Conservation (phyloP, 2,888 invertebrate species). For the Flexamia atlantica region DNA sequence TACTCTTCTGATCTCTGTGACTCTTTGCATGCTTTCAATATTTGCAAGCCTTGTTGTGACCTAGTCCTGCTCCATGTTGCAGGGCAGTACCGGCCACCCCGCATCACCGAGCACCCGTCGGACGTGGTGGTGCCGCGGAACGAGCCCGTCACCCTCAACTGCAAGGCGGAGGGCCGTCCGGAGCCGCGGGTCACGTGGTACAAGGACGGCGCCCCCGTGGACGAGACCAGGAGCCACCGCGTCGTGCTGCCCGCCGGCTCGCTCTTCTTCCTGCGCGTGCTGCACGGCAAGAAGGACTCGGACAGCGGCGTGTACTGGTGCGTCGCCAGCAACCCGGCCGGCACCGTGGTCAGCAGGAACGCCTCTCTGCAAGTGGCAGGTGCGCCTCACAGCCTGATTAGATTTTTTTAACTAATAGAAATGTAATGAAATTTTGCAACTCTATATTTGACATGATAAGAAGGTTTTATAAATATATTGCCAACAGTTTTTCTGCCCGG, state of each 20-base stretch:
- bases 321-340: conserved; percentile 94
- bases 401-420: too few species aligned
- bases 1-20: too few species aligned
- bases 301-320: conserved; percentile 98
- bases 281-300: conserved; percentile 96
- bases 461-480: too few species aligned
- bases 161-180: conserved; percentile 97
- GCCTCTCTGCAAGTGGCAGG: conserved; percentile 97
- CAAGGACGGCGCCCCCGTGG: conserved; percentile 88
- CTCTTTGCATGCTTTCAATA: too few species aligned
- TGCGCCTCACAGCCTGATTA: conserved; percentile 75
- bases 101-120: conserved; percentile 98
- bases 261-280: conserved; percentile 95
- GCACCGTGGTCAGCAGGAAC: conserved; percentile 93
- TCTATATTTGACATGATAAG: too few species aligned
- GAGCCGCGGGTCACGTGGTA: conserved; percentile 97
- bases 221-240: conserved; percentile 91
- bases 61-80: too few species aligned
- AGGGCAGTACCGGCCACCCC: conserved; percentile 93
- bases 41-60: too few species aligned
- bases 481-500: too few species aligned
- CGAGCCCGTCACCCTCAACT: conserved; percentile 97
- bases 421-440: too few species aligned
- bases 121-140: conserved; percentile 97
- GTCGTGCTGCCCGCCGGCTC: conserved; percentile 94